Base-by-base conservation (phyloP, 2,888 invertebrate species). In the Operophtera brumata region DNA sequence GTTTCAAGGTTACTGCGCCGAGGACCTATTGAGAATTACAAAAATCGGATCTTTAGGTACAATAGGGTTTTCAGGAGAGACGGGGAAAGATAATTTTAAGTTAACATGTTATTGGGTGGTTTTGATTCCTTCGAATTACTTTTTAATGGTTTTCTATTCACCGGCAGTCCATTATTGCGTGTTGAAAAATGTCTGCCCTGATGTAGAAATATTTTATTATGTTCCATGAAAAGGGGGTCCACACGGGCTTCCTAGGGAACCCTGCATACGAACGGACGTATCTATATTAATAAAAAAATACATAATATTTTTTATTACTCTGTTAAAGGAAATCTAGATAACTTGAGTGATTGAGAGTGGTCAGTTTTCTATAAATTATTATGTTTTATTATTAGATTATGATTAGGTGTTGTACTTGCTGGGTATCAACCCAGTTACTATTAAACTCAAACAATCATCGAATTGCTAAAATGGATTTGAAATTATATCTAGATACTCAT, bases 11-110 rank as follows among this genome's bases (percentile, higher is more conserved):
- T 89, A 35, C 59, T 88, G 1, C 70, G 84, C 32, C 70, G 86
- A 54, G 78, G 78, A 1, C 84, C 87, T 0, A 79, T 88, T 46
- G 86, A 89, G 51, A 81, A 79, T 34, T 85, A 87, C 54, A 88
- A 80, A 52, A 88, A 85, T 63, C 82, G 88, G 66, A 84, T 90
- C 43, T 77, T 73, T 41, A 84, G 80, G 69, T 83, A 88, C 7
- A 88, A 86, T 64, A 80, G 86, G 57, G 64, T 90, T 25, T 60
- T 90, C 20, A 77, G 86, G 46, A 77, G 90, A 48, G 86, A 88
- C 51, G 80, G 78, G 9, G 80, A 80, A 47, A 89, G 90, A 82
- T 89, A 90, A 87, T 82, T 85, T 69, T 65, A 57, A 51, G 34
- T 40, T 46, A 36, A 13, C 30, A 32, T 47, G 12, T 37, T 20